Conservation (phyloP, 1,140 invertebrate genomes). For the Bombus confusus region DNA sequence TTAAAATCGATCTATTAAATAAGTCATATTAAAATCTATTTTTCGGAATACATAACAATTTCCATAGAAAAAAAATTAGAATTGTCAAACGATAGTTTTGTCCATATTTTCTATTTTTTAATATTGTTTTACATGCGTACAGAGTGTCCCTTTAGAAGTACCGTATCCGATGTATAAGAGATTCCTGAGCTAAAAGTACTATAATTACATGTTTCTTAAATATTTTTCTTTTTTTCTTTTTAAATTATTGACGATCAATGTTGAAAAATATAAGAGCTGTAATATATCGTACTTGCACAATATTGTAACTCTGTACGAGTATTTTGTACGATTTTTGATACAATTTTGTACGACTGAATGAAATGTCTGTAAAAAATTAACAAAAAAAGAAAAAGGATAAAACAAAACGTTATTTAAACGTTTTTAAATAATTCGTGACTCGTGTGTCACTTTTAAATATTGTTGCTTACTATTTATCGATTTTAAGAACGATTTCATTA, state of each 20-base stretch:
- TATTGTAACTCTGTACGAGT: neutral
- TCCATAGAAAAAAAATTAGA: neutral
- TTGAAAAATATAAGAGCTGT: neutral
- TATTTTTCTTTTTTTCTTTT: constrained; percentile 15
- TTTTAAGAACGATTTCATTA: constrained; percentile 34
- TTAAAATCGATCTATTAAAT: neutral
- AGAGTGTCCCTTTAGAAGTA: constrained; percentile 10
- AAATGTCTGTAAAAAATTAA: neutral
- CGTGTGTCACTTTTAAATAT: constrained; percentile 18
- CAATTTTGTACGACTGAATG: neutral
- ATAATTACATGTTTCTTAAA: neutral
- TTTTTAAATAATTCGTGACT: constrained; percentile 25
- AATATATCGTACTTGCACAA: neutral
- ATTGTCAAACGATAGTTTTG: neutral
- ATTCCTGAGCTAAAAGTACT: constrained; percentile 32
- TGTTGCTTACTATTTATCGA: constrained; percentile 27
- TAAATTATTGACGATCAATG: constrained; percentile 33
- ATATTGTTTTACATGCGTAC: constrained; percentile 1
- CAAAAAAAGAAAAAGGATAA: neutral
- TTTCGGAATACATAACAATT: neutral
- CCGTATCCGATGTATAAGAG: neutral
- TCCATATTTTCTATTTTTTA: constrained; percentile 14
- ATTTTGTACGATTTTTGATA: constrained; percentile 40
- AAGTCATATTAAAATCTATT: neutral
- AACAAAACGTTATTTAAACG: constrained; percentile 6